Base-by-base conservation (phyloP, 2,113 vertebrate genomes). In the Pardalotus punctatus region DNA sequence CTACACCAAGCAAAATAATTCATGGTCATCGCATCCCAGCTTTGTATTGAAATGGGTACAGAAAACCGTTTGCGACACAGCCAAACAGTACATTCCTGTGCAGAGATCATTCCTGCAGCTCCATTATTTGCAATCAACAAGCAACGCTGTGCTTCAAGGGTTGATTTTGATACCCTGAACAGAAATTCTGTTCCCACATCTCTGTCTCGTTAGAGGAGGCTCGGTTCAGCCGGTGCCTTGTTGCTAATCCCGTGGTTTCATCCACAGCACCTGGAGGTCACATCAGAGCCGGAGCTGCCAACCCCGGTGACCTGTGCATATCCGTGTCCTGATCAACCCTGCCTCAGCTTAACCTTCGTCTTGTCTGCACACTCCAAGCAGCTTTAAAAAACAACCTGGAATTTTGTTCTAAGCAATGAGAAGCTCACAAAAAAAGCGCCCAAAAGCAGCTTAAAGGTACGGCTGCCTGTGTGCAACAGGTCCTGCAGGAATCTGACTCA, bases 71-170 rank as follows among this genome's bases (percentile, higher is more conserved):
- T 72, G 43, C 78, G 60, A 57, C 54, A 73, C 43, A 90, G 25
- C 25, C 79, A 76, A 79, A 48, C 11, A 50, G 12, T 10, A 45
- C 6, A 27, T 29, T 93, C 50, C 76, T 38, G 22, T 14, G 29
- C 42, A 94, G 82, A 67, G 92, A 92, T 69, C 6, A 48, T 45
- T 88, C 64, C 2, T 92, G 72, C 72, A 83, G 58, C 54, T 88
- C 76, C 60, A 42, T 78, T 93, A 92, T 86, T 90, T 86, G 93
- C 93, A 62, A 90, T 67, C 86, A 86, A 6, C 72, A 20, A 57
- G 51, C 60, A 66, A 48, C 33, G 47, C 64, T 56, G 2, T 51
- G 71, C 80, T 92, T 86, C 76, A 27, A 53, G 67, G 42, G 18
- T 28, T 42, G 76, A 67, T 83, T 92, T 16, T 74, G 86, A 80